These are phyloP conservation scores for Acrocephalus scirpaceus DNA, from an alignment of 2,797 vertebrate species.

Conservation along the genomic window DNA sequence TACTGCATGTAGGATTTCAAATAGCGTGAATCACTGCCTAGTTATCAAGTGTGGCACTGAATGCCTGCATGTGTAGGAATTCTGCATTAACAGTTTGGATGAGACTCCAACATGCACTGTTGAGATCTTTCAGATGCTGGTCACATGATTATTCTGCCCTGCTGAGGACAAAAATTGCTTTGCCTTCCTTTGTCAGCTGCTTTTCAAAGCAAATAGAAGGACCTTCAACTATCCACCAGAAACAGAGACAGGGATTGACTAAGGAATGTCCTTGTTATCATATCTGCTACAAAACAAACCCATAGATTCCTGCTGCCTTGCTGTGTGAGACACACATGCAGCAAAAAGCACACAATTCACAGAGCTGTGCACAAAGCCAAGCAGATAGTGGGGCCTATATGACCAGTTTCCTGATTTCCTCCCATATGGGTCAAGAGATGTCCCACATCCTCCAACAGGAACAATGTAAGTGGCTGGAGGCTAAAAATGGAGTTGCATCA, in stretches of 20 bases:
- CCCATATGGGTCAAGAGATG: not conserved
- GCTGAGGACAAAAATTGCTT: not conserved
- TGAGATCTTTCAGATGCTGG: not conserved
- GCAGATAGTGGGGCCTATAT: not conserved
- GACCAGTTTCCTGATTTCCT: not conserved
- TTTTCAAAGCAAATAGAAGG: not conserved
- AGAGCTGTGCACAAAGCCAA: not conserved
- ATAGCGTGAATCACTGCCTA: not conserved
- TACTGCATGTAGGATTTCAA: not conserved
- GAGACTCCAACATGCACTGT: not conserved
- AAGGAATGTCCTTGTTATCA: not conserved
- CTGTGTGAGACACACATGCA: fast-evolving
- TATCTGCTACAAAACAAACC: not conserved
- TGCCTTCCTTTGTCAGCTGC: not conserved
- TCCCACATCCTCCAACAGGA: not conserved
- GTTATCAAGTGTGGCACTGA: not conserved
- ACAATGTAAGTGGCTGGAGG: not conserved
- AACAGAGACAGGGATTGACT: not conserved
- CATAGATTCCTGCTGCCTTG: not conserved
- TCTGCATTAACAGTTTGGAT: not conserved
- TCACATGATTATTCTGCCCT: not conserved
- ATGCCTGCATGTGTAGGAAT: not conserved
- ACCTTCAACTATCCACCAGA: not conserved
- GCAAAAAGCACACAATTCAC: not conserved
- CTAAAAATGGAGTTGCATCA: not conserved